Conservation (phyloP, 2,888 invertebrate genomes). For the Lymantria monacha region DNA sequence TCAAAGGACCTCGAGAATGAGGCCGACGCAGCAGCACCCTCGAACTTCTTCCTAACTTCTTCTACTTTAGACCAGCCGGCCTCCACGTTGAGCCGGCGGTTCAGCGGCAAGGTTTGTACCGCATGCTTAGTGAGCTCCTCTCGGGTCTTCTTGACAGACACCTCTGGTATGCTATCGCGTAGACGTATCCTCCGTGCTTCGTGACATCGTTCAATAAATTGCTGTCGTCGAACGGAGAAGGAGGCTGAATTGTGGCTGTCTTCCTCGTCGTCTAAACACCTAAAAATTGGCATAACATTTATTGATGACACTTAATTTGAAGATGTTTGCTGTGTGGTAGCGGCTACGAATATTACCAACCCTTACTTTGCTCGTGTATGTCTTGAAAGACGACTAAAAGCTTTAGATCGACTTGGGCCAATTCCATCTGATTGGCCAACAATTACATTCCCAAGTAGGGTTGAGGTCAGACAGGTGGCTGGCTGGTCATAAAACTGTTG, state of each 20-base stretch:
- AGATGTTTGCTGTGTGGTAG: no score
- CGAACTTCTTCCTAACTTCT: constrained; percentile 76
- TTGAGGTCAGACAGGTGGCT: no score
- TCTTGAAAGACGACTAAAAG: no score
- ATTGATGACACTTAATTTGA: no score
- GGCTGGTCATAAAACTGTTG: no score
- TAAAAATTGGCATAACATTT: constrained; percentile 18
- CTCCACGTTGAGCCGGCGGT: constrained; percentile 74
- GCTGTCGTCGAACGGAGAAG: constrained; percentile 66
- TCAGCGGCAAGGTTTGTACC: constrained; percentile 61
- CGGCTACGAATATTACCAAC: no score
- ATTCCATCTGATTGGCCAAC: no score
- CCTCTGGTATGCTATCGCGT: constrained; percentile 63
- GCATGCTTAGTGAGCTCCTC: constrained; percentile 74
- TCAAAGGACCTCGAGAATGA: constrained; percentile 71
- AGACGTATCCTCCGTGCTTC: constrained; percentile 59
- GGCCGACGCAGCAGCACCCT: constrained; percentile 55
- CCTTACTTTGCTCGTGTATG: no score
- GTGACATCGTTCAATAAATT: constrained; percentile 76
- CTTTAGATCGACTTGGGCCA: no score
- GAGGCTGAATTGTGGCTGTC: constrained; percentile 47
- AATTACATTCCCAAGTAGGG: no score
- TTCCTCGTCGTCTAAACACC: constrained; percentile 68
- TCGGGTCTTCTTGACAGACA: constrained; percentile 66
- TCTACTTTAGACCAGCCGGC: constrained; percentile 78